Evolutionary conservation across 2,113 vertebrate species (phyloP), one percentile per base, ranked within the genome.

Genomic region (Gadus macrocephalus): DNA sequence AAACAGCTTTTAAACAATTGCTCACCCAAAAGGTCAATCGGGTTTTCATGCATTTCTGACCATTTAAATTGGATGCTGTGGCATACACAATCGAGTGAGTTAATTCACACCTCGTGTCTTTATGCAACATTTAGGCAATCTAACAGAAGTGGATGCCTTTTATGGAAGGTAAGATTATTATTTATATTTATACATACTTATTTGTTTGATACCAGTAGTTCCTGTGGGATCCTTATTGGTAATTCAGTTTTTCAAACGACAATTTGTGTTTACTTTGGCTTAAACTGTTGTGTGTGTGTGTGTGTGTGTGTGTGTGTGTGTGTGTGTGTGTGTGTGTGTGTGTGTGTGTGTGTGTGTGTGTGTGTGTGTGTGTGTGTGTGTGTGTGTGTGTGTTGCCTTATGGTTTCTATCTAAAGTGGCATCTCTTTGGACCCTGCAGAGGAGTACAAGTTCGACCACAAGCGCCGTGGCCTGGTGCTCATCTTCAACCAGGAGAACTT

Each of bases 401-500:
- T 58, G 15, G 15, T 58, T 58, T 58, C n/a, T 58, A 17, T 58
- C 55, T 15, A 2, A 15, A 6, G 4, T 49, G 4, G 0, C 12
- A 72, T 78, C 3, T 38, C 58, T 28, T 55, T 94, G 53, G 93
- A 98, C 76, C 94, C 94, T 2, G 72, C 76, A 15, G 83, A 88
- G 70, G 90, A 94, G 79, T 99, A 99, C 87, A 94, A 89, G 76
- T 99, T 96, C 96, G 87, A 89, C 78, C 89, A 95, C 75, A 90
- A 75, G 62, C 90, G 81, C 63, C 90, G 97, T 85, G 97, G 97
- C 49, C 19, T 92, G 7, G 97, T 95, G 0, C 86, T 99, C 1
- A 95, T 99, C 79, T 99, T 99, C 82, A 99, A 99, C 83, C 96
- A 99, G 0, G 97, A 99, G 77, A 72, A 14, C 25, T 99, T 99